Percentiles rank a stretch among this genome's conserved stretches.
Evolutionary conservation across 2,888 invertebrate species (phyloP).

Genomic region (Tipula lateralis): DNA sequence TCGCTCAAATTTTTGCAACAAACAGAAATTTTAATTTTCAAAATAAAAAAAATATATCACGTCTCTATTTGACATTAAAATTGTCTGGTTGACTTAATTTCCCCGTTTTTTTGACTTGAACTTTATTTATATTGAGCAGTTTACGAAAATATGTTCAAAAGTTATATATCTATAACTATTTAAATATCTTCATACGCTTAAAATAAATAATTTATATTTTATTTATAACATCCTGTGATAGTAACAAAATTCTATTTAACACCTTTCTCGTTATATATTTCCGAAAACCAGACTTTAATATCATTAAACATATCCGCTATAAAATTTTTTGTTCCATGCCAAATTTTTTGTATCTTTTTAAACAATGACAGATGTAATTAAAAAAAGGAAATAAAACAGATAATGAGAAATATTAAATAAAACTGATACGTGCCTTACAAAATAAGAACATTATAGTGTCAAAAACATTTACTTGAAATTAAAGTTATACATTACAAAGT

Average conservation of each 20-base stretch:
- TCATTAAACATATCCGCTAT: not conserved
- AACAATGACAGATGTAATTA: not conserved
- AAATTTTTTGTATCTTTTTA: not conserved
- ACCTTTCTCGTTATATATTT: not conserved
- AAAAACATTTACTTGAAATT: not conserved
- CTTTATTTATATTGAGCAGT: too few species aligned
- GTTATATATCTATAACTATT: too few species aligned
- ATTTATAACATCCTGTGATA: constrained; percentile 28
- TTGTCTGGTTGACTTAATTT: too few species aligned
- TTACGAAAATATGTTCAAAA: too few species aligned
- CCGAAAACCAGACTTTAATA: not conserved
- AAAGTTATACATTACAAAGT: not conserved
- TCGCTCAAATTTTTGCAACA: too few species aligned
- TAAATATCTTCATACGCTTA: not conserved
- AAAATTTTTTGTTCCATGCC: not conserved
- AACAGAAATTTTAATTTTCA: too few species aligned
- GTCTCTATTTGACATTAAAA: too few species aligned
- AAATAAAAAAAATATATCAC: too few species aligned
- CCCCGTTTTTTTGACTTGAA: too few species aligned
- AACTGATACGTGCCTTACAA: not conserved
- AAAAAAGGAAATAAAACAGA: not conserved
- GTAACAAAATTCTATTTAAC: not conserved
- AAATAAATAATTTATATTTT: constrained; percentile 33
- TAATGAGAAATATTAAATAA: not conserved
- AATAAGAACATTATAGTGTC: not conserved